Evolutionary conservation across 2,797 vertebrate genomes (phyloP), one percentile per base, ranked within the genome.

Genomic region (Acanthopagrus latus): DNA sequence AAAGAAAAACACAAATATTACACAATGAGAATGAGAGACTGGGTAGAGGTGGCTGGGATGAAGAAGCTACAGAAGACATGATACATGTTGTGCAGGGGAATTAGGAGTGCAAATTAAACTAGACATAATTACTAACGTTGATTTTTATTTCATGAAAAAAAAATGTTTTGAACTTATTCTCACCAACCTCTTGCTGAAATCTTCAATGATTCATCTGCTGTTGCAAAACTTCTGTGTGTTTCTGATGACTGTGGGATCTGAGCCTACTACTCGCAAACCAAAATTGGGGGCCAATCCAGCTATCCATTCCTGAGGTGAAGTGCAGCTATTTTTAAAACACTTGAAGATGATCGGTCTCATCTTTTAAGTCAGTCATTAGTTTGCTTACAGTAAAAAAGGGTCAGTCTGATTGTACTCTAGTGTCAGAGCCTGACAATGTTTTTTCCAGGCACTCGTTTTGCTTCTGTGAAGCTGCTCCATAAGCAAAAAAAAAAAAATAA

Each of bases 241-340:
- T 83, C 64, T 59, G 59, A 84, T 23, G 71, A 70, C 29, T 46
- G 48, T 76, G 52, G 59, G 41, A 86, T 63, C 52, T 62, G 51
- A 85, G 29, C 23, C 27, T 29, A 69, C 43, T 66, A 83, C 56
- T 85, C 47, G 60, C 59, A 80, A 70, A 74, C 62, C 78, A 68
- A 51, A 65, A 79, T 65, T 2, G 55, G 69, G 56, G 44, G 78
- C 43, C 3, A 38, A 74, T 71, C 62, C 66, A 87, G 64, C 64
- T 60, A 68, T 74, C 64, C 76, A 78, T 85, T 90, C 78, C 82
- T 86, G 77, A 79, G 64, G 80, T 71, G 66, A 70, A 80, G 59
- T 50, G 29, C 48, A 76, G 72, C 71, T 81, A 69, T 84, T 83
- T 86, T 86, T 60, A 48, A 55, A 68, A 65, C 62, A 86, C 56